Base-by-base conservation (phyloP, 2,888 invertebrate genomes). In the Zhuqinia jingwanae region DNA sequence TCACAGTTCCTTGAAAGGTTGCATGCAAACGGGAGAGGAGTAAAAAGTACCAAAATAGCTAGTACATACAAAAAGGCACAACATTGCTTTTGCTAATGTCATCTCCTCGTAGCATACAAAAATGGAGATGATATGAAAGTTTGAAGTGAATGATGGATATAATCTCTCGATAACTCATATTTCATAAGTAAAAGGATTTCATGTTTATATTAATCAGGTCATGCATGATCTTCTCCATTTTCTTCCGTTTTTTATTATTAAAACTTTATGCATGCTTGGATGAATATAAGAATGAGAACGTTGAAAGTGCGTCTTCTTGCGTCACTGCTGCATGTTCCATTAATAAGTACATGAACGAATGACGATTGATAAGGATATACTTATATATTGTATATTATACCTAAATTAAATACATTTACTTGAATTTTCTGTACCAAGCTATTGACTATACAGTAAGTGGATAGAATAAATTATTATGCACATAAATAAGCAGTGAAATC, bases 151-250 rank as follows among this genome's bases (percentile, higher is more conserved):
- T 15, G 1, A 5, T 1, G n/a, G 60, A 63, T 22, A n/a, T 11
- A 58, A 58, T 58, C 58, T 25, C 58, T 58, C 58, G 30, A 63
- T 30, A 60, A 27, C 60, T 30, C 60, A 63, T 63, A 63, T 63
- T 63, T 63, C 60, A 63, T 63, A 30, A n/a, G n/a, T 30, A 30
- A 63, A n/a, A n/a, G n/a, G 60, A 63, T 63, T 63, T n/a, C n/a
- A n/a, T n/a, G 30, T 30, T 63, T 63, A 30, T 30, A 27, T 30
- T 63, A 63, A 63, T 63, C 30, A 63, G 60, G 60, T 63, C 60
- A 63, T 63, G 58, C 58, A 58, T 58, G 53, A 13, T 50, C 10
- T 50, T n/a, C n/a, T n/a, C n/a, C n/a, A n/a, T n/a, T n/a, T n/a
- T n/a, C n/a, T n/a, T n/a, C n/a, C n/a, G n/a, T n/a, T n/a, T n/a